Evolutionary conservation across 2,888 invertebrate genomes (phyloP), one percentile per base, ranked within the genome.

Genomic region (Julus scanicus): DNA sequence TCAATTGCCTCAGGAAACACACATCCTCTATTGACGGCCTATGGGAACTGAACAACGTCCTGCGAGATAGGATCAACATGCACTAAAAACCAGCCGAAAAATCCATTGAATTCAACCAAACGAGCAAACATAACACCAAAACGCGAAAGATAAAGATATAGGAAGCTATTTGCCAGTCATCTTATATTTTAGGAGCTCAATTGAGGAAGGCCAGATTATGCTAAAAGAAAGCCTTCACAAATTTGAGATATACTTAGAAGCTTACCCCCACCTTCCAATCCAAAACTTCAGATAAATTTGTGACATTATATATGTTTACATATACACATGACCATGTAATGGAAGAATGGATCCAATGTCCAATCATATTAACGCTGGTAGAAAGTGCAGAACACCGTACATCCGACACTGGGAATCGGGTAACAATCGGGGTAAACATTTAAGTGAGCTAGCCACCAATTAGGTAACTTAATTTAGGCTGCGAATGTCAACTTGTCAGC

Each of bases 21-120:
- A 80, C 80, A 80, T 80, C 80, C 80, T 80, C 80, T 15, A 80
- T 80, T 37, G 37, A 37, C 15, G 80, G 29, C 80, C 80, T 37
- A 80, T 80, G 80, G 80, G 80, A 80, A 80, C 37, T 37, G 80
- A 80, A 80, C 80, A 80, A 80, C 80, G 80, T 80, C 80, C 80
- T 80, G 29, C 2, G n/a, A 6, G 80, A 80, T 80, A 80, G 37
- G 37, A 80, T 80, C 80, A 37, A 15, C 37, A 37, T 13, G 37
- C 37, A 80, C 80, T 80, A 80, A 80, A 80, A 80, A 80, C 29
- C 80, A 13, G 15, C 6, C 37, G 80, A 80, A 80, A 29, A 80
- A 80, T 80, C 80, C 80, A 37, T 80, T 80, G 80, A 80, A 80
- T 37, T 29, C 80, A 29, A 53, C 11, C n/a, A 29, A 29, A 71